phyloP scores from a whole-genome alignment of 2,113 vertebrate genomes.

The Oncorhynchus kisutch region DNA sequence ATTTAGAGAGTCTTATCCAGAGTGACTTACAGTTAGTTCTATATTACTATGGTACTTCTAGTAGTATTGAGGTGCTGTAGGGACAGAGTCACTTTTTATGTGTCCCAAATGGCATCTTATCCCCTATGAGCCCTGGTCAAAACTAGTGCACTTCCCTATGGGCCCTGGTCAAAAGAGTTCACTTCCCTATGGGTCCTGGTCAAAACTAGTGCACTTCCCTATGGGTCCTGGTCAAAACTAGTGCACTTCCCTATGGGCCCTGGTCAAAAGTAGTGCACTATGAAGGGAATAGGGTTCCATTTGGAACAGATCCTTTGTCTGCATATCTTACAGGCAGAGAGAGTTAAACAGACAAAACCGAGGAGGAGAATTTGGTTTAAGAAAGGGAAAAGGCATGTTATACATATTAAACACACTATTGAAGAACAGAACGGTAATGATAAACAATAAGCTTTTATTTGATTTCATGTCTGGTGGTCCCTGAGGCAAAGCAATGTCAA shows the following conservation, averaged over 20 bases:
- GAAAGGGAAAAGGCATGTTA: conserved; percentile 42
- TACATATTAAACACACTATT: conserved; percentile 66
- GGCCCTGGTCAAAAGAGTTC: too few relatives aligned
- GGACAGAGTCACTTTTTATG: conserved; percentile 41
- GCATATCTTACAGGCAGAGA: conserved; percentile 38
- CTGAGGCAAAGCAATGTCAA: conserved; percentile 49
- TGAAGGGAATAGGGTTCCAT: too few relatives aligned
- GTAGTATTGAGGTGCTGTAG: conserved; percentile 3
- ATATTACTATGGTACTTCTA: not conserved
- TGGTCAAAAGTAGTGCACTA: too few relatives aligned
- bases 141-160: too few relatives aligned
- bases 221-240: too few relatives aligned
- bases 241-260: too few relatives aligned
- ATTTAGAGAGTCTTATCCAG: conserved; percentile 1
- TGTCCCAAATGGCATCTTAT: too few relatives aligned
- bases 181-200: too few relatives aligned
- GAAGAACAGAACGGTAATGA: conserved; percentile 44
- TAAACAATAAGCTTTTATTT: too few relatives aligned
- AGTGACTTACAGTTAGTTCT: too few relatives aligned
- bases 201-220: too few relatives aligned
- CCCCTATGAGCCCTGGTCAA: too few relatives aligned
- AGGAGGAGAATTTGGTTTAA: conserved; percentile 37
- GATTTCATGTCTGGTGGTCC: conserved; percentile 66
- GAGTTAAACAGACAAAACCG: conserved; percentile 25
- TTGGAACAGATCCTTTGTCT: not conserved